Base-by-base conservation (phyloP, 2,888 invertebrate genomes). In the Acleris literana region DNA sequence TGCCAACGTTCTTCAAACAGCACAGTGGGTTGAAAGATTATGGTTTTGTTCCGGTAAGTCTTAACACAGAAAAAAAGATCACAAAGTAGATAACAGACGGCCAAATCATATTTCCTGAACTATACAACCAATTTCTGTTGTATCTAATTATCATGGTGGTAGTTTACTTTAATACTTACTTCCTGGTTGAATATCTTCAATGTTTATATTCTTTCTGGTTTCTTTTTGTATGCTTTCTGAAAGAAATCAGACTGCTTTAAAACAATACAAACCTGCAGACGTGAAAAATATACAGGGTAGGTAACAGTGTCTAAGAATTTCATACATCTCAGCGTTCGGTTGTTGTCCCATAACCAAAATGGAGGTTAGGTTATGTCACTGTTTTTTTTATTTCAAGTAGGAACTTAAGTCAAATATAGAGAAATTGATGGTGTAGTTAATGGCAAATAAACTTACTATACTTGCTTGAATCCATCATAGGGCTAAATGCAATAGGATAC, bases 121-220 rank as follows among this genome's bases (percentile, higher is more conserved):
- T n/a, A n/a, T n/a, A n/a, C n/a, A n/a, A n/a, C n/a, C n/a, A n/a
- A n/a, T n/a, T n/a, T n/a, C 9, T 9, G 33, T 33, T 33, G 33
- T 33, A 9, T 33, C 33, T 9, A n/a, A 29, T 33, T 33, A 33
- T 33, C 33, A 33, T 33, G 33, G 18, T 18, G 17, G 5, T n/a
- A n/a, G n/a, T n/a, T 4, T 46, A 4, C 25, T 17, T 20, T 1
- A 46, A 9, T 48, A 88, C 93, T 89, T 85, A 94, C 94, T 94
- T 73, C 94, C 94, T 59, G 94, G 94, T 77, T 94, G 94, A 68
- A 94, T 88, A 54, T 93, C 92, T 79, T 94, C 94, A 82, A 93
- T 93, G 60, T 80, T 89, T 39, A 94, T 91, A 73, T 93, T 90
- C 75, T 85, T 89, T 64, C 94, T 88, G 16, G 86, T 85, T 64